Evolutionary conservation across 1,140 invertebrate species (phyloP), one percentile per base, ranked within the genome.

Genomic region (Pteromalus puparum): DNA sequence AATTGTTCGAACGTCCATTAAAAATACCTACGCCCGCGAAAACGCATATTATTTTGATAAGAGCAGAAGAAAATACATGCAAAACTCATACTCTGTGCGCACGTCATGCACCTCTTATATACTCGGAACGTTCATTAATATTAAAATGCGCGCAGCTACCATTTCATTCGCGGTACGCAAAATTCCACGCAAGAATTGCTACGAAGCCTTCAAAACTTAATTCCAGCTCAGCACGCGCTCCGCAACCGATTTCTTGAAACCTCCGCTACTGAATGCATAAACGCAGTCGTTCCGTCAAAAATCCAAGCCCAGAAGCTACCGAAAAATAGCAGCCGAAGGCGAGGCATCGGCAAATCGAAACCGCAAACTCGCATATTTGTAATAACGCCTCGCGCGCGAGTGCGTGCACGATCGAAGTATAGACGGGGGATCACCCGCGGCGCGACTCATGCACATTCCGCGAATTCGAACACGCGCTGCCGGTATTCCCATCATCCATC

Each of bases 331-430:
- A 10, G 34, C n/a, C 38, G 46, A 77, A 77, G 21, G 46, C n/a
- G 12, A 80, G 38, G 28, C 28, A 0, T 38, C 6, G 30, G 73
- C n/a, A 67, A 77, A 77, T 77, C 28, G 75, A 77, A 77, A 77
- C 42, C 42, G n/a, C 38, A 80, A 68, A 68, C 53, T 80, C 34
- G 53, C 65, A n/a, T 67, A 61, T 30, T 77, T 77, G 48, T n/a
- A 77, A 53, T 77, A 77, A 77, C 42, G 42, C 53, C 21, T 61
- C 53, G 6, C 53, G 53, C 53, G 18, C 42, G 67, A 28, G 26
- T 12, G 24, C 13, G 26, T 70, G 67, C 53, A 1, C 18, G 5
- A 21, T 18, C 53, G 21, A n/a, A 21, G 18, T 21, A 18, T n/a
- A n/a, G 15, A 75, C 13, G 42, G 18, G 53, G 6, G 0, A 75